A percentile compares a stretch with the other conserved stretches of the same genome.
Conservation (phyloP, 1,140 invertebrate genomes). For the Euura saliciscinereae region DNA sequence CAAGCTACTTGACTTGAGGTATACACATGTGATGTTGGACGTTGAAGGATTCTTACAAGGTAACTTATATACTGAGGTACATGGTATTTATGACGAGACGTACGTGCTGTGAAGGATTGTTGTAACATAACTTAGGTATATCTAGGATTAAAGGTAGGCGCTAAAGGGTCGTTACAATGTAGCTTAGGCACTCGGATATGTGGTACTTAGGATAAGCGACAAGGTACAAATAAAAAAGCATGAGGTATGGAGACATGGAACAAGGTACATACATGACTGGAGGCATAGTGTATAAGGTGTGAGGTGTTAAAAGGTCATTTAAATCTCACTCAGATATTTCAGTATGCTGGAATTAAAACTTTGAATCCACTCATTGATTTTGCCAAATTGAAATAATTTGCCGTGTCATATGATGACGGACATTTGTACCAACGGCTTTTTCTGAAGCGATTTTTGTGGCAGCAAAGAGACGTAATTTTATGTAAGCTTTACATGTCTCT, state of each 20-base stretch:
- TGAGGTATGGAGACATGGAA: background rate
- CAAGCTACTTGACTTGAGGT: background rate
- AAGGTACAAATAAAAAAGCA: background rate
- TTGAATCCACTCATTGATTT: background rate
- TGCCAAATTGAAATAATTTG: slow-evolving; percentile 17
- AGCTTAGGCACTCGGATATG: no score
- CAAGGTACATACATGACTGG: background rate
- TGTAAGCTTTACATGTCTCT: slow-evolving; percentile 14
- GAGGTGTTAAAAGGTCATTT: background rate
- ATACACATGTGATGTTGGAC: no score
- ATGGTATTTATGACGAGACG: no score
- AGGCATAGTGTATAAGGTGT: background rate
- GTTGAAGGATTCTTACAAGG: no score
- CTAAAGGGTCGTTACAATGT: no score
- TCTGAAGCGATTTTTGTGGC: slow-evolving; percentile 16
- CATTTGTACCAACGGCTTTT: slow-evolving; percentile 2
- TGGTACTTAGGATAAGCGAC: no score
- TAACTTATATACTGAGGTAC: no score
- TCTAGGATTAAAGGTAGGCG: no score
- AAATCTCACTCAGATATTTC: slow-evolving; percentile 4
- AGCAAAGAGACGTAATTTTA: slow-evolving; percentile 15
- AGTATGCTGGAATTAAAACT: background rate
- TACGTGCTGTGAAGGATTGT: background rate
- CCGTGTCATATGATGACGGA: slow-evolving; percentile 11
- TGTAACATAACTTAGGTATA: background rate